Conservation (phyloP, 2,113 vertebrate genomes). For the Embiotoca jacksoni region DNA sequence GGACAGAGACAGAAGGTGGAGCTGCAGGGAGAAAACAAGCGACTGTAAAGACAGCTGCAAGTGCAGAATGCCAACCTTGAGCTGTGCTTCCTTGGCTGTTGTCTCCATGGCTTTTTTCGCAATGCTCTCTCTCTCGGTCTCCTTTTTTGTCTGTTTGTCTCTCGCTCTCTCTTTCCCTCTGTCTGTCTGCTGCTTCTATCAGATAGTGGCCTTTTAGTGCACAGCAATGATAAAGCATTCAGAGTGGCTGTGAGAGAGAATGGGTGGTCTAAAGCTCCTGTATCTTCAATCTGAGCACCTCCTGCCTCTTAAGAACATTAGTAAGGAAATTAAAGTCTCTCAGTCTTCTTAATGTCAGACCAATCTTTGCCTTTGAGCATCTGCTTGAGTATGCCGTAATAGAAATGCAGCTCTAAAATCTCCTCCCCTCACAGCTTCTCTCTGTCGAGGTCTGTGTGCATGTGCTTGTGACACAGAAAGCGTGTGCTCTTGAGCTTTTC, state of each 20-base stretch:
- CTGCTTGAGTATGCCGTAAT: slow-evolving; percentile 40
- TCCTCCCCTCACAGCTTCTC: slow-evolving; percentile 44
- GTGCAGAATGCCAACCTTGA: slow-evolving; percentile 64
- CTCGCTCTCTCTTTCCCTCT: slow-evolving; percentile 21
- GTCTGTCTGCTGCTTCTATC: slow-evolving; percentile 59
- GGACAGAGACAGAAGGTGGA: slow-evolving; percentile 28
- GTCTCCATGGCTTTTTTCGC: slow-evolving; percentile 17
- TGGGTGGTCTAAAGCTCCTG: slow-evolving; percentile 64
- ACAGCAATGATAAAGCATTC: slow-evolving; percentile 75
- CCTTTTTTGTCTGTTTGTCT: slow-evolving; percentile 33
- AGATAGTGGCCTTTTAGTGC: slow-evolving; percentile 77
- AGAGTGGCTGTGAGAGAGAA: slow-evolving; percentile 62
- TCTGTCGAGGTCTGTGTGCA: slow-evolving; percentile 32
- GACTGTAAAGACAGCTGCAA: slow-evolving; percentile 43
- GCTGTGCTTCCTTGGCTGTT: slow-evolving; percentile 21
- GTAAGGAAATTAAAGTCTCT: slow-evolving; percentile 78
- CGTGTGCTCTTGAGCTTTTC: slow-evolving; percentile 45
- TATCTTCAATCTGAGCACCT: slow-evolving; percentile 80
- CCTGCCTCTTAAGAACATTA: slow-evolving; percentile 81
- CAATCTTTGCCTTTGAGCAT: slow-evolving; percentile 56
- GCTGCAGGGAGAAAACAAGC: slow-evolving; percentile 28
- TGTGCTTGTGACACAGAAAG: slow-evolving; percentile 13
- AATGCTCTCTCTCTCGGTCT: slow-evolving; percentile 29
- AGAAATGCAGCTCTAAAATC: slow-evolving; percentile 53
- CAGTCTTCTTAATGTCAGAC: slow-evolving; percentile 71